These are phyloP conservation scores for Danio aesculapii DNA, from an alignment of 2,797 vertebrate genomes.

Conservation along the genomic window DNA sequence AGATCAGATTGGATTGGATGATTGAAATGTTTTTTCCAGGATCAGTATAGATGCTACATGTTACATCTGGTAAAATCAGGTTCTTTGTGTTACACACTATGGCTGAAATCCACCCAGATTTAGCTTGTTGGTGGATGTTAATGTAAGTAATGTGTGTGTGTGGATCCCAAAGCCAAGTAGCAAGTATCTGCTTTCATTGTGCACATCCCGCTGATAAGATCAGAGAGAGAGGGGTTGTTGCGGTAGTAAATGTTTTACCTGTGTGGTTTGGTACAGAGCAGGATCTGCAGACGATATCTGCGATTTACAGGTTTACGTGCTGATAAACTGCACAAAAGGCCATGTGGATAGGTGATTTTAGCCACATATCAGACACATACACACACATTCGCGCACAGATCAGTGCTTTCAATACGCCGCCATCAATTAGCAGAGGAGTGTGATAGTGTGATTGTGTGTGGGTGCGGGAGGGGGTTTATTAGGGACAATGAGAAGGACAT, in stretches of 20 bases:
- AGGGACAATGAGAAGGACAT: slow-evolving; percentile 68
- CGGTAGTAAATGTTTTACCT: slow-evolving; percentile 79
- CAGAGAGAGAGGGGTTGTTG: slow-evolving; percentile 78
- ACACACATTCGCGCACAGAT: slow-evolving; percentile 86
- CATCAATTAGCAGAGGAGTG: slow-evolving; percentile 92
- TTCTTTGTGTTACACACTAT: too few species aligned
- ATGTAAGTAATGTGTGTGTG: slow-evolving; percentile 17
- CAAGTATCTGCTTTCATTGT: slow-evolving; percentile 75
- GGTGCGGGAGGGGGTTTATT: slow-evolving; percentile 68
- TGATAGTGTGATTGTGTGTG: slow-evolving; percentile 87
- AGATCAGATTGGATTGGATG: too few species aligned
- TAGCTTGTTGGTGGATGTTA: too few species aligned
- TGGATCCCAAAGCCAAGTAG: slow-evolving; percentile 70
- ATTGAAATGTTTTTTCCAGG: too few species aligned
- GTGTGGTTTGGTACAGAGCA: slow-evolving; percentile 78
- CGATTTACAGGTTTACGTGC: slow-evolving; percentile 93
- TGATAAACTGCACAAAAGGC: slow-evolving; percentile 92
- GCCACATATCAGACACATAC: slow-evolving; percentile 83
- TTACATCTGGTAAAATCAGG: too few species aligned
- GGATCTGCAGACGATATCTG: slow-evolving; percentile 89
- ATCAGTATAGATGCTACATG: too few species aligned
- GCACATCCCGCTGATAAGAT: slow-evolving; percentile 75
- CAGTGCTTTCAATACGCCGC: slow-evolving; percentile 86
- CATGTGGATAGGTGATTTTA: slow-evolving; percentile 84
- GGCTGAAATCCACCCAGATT: too few species aligned